phyloP scores from a whole-genome alignment of 2,888 invertebrate species.

The Drosophila melanosoma region DNA sequence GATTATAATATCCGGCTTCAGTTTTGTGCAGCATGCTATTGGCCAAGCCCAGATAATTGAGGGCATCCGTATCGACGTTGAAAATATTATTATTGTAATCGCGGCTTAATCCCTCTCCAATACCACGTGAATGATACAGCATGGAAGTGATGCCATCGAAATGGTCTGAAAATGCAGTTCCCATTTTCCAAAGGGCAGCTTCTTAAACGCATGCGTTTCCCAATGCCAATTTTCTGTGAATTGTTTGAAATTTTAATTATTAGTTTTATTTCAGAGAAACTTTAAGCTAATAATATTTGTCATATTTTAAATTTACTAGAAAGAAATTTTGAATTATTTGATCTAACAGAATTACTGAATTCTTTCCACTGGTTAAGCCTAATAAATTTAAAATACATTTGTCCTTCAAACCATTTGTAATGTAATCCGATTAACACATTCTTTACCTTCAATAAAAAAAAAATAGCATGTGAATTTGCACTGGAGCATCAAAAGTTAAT shows the following conservation, averaged over 20 bases:
- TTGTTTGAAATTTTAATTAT: neutral
- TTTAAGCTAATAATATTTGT: too few relatives aligned
- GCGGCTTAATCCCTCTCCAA: conserved; percentile 95
- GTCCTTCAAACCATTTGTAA: neutral
- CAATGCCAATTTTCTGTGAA: conserved; percentile 95
- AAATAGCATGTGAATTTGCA: neutral
- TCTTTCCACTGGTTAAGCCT: neutral
- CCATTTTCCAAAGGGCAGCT: conserved; percentile 97
- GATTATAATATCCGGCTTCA: conserved; percentile 93
- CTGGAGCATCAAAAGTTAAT: conserved; percentile 56
- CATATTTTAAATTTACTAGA: too few relatives aligned
- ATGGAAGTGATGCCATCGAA: conserved; percentile 97
- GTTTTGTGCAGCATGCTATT: conserved; percentile 93
- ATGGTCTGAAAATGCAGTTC: conserved; percentile 93
- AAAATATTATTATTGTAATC: conserved; percentile 98
- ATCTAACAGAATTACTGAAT: too few relatives aligned
- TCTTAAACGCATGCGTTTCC: conserved; percentile 92
- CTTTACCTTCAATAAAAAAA: conserved; percentile 1
- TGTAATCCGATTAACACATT: neutral
- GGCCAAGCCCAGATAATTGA: conserved; percentile 97
- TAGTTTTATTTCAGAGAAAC: neutral
- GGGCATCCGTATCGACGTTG: conserved; percentile 97
- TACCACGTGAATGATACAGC: conserved; percentile 98
- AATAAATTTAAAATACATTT: neutral
- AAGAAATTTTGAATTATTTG: too few relatives aligned